phyloP scores from a whole-genome alignment of 2,113 vertebrate species.

The Colinus virginianus region DNA sequence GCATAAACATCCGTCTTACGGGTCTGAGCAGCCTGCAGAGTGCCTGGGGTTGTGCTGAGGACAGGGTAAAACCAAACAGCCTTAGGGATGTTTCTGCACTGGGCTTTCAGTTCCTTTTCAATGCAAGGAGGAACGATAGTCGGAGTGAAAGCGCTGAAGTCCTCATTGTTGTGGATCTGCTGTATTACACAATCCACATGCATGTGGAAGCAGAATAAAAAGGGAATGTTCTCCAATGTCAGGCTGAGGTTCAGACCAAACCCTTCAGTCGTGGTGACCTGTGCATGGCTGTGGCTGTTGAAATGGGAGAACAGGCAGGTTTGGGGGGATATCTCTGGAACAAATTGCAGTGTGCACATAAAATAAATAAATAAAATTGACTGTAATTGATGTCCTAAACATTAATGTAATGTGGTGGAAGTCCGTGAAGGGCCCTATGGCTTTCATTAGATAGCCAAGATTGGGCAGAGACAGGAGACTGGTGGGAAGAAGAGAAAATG shows the following conservation, averaged over 20 bases:
- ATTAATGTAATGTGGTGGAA: background rate
- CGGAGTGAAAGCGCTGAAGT: background rate
- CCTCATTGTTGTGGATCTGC: background rate
- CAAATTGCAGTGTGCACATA: background rate
- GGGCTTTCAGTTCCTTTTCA: background rate
- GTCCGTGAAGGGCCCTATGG: background rate
- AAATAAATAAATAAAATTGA: background rate
- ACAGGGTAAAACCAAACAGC: background rate
- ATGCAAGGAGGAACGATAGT: background rate
- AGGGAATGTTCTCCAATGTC: rapidly evolving
- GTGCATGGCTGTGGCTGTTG: rapidly evolving
- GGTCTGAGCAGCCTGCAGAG: background rate
- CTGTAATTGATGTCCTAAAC: background rate
- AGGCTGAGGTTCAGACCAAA: background rate
- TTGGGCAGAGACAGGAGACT: background rate
- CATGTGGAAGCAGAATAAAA: background rate
- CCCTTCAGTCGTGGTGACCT: rapidly evolving
- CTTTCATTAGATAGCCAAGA: background rate
- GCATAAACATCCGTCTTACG: background rate
- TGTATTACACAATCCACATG: background rate
- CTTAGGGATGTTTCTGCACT: background rate
- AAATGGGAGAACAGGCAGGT: background rate
- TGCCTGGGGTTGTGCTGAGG: background rate
- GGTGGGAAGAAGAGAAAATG: background rate
- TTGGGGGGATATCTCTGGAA: background rate